A percentile compares a stretch with the other conserved stretches of the same genome.
These are phyloP conservation scores for Ivindomyrus marchei DNA, from an alignment of 2,113 vertebrate genomes.

Conservation along the genomic window DNA sequence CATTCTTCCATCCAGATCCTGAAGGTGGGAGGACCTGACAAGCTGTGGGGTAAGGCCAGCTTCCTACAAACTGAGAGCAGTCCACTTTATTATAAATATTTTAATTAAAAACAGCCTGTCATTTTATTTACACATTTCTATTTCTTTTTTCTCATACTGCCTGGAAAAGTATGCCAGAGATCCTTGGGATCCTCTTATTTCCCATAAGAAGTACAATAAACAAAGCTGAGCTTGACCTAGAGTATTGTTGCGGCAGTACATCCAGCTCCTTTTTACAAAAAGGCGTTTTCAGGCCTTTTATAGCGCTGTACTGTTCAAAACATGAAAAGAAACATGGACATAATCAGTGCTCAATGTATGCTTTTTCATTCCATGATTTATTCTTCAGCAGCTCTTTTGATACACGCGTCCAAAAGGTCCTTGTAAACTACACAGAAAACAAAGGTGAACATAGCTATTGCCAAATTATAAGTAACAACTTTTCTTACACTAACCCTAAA, in stretches of 20 bases:
- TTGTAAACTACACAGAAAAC: neutral
- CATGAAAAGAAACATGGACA: neutral
- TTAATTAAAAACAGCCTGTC: neutral
- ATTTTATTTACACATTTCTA: neutral
- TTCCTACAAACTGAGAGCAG: neutral
- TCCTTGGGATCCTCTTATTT: neutral
- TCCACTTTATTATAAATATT: neutral
- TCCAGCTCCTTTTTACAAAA: neutral
- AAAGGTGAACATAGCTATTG: neutral
- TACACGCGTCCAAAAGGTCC: neutral
- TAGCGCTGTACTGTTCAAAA: neutral
- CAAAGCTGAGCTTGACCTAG: neutral
- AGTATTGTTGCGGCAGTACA: neutral
- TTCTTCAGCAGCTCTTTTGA: neutral
- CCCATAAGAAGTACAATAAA: constrained; percentile 8
- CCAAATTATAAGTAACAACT: neutral
- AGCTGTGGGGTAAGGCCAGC: neutral
- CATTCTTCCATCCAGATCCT: neutral
- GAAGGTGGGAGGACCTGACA: neutral
- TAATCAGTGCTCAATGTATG: neutral
- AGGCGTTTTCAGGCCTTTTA: neutral
- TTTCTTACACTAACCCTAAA: neutral
- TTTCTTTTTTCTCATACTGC: neutral
- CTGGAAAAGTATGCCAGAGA: neutral
- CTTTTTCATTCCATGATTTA: neutral